Base-by-base conservation (phyloP, 1,140 invertebrate species). In the Homalodisca vitripennis region DNA sequence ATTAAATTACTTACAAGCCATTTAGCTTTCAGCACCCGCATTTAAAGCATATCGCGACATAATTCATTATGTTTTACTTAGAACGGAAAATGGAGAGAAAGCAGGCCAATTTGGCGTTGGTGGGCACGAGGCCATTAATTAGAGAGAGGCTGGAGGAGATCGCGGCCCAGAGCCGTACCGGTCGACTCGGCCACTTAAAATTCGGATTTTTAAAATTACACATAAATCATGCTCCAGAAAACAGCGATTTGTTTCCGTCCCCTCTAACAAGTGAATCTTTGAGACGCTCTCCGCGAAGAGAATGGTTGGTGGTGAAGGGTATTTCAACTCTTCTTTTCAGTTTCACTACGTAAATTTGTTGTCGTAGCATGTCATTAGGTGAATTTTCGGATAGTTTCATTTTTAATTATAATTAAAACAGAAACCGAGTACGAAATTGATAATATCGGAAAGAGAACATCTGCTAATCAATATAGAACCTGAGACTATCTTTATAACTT, bases 21-120 rank as follows among this genome's bases (percentile, higher is more conserved):
- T 51, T 51, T 51, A 51, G 48, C 48, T 20, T 22, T 51, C 48
- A 51, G 22, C 48, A 51, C 48, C 6, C 3, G n/a, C 48, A n/a
- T 51, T 51, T 51, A 51, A 51, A 51, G n/a, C n/a, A 22, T 20
- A 17, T 17, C n/a, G 48, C 14, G 22, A 22, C 17, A 20, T 51
- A 51, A 51, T 51, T 51, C 48, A 51, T 51, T 51, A 51, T 20
- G 48, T 51, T 51, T 51, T 51, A 51, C 48, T 51, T 51, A 51
- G 22, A 51, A 51, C 17, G 14, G 48, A 51, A 51, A 51, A 51
- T 20, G 48, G 17, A 22, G 48, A 20, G 48, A 51, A 51, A 51
- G 48, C 48, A 22, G 48, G 3, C 48, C 48, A 51, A 51, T 51
- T 51, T 51, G 48, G 48, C n/a, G n/a, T n/a, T n/a, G n/a, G n/a